phyloP scores from a whole-genome alignment of 2,888 invertebrate genomes.

The Maniola hyperantus region DNA sequence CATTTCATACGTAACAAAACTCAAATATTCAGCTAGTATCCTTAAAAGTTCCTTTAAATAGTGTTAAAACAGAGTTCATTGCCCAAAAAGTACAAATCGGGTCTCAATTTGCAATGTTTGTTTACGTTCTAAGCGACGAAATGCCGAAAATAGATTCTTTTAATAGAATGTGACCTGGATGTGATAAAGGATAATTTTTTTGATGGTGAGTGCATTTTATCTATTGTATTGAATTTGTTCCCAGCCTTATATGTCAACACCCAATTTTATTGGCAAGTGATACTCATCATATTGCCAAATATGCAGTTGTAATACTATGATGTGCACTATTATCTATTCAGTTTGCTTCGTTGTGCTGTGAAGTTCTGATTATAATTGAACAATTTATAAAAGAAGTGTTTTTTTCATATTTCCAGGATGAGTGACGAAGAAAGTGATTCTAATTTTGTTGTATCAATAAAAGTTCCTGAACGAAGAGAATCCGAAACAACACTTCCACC shows the following conservation, averaged over 20 bases:
- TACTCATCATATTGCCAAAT: constrained; percentile 62
- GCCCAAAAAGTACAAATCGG: constrained; percentile 31
- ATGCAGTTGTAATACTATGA: constrained; percentile 18
- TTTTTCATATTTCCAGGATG: constrained; percentile 68
- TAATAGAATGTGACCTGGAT: constrained; percentile 73
- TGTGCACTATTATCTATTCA: background rate
- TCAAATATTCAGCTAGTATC: background rate
- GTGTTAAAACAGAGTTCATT: constrained; percentile 8
- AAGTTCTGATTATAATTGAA: constrained; percentile 24
- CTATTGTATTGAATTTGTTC: constrained; percentile 44
- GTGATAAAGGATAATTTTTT: constrained; percentile 57
- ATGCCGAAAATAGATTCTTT: constrained; percentile 76
- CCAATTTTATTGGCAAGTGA: constrained; percentile 66
- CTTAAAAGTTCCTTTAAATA: constrained; percentile 11
- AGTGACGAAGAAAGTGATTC: constrained; percentile 56
- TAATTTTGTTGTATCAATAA: constrained; percentile 50
- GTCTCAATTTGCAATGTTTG: constrained; percentile 48
- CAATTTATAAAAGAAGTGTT: constrained; percentile 34
- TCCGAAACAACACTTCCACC: constrained; percentile 64
- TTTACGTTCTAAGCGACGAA: constrained; percentile 58
- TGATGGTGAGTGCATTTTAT: constrained; percentile 66
- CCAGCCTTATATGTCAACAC: constrained; percentile 54
- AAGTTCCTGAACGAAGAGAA: constrained; percentile 65
- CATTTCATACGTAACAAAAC: constrained; percentile 11
- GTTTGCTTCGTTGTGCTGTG: constrained; percentile 4